Evolutionary conservation across 2,888 invertebrate species (phyloP).

Genomic region (Nomada fabriciana): DNA sequence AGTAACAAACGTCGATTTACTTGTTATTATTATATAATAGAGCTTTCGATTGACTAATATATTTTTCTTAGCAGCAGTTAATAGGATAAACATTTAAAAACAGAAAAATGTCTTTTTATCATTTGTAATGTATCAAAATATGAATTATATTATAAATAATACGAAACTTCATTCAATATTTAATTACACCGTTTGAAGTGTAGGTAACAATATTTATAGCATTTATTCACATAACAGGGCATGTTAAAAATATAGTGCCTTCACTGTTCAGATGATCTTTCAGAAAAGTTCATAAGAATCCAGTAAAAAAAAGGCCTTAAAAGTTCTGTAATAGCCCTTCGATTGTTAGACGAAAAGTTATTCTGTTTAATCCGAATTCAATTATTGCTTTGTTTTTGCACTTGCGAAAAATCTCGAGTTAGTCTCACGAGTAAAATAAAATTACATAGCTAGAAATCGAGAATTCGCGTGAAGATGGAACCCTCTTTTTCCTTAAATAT

Average conservation of each 20-base stretch:
- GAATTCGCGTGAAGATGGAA: not conserved
- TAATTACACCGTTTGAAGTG: not conserved
- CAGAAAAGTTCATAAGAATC: not conserved
- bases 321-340: not conserved
- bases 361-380: not conserved
- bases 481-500: slow-evolving; percentile 7
- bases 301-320: slow-evolving; percentile 1
- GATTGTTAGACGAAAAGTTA: not conserved
- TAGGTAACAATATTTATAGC: not conserved
- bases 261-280: not conserved
- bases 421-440: not conserved
- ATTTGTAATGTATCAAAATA: too few relatives aligned
- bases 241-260: slow-evolving; percentile 19
- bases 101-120: too few relatives aligned
- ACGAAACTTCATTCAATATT: not conserved
- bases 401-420: not conserved
- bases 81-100: not conserved
- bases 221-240: not conserved
- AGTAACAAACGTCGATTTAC: slow-evolving; percentile 3
- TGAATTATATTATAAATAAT: too few relatives aligned
- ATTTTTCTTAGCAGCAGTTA: too few relatives aligned
- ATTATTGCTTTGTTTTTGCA: not conserved
- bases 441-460: not conserved
- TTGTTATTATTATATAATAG: not conserved
- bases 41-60: not conserved